Evolutionary conservation across 2,797 vertebrate genomes (phyloP).

Genomic region (Cynodonichthys magdalenae): DNA sequence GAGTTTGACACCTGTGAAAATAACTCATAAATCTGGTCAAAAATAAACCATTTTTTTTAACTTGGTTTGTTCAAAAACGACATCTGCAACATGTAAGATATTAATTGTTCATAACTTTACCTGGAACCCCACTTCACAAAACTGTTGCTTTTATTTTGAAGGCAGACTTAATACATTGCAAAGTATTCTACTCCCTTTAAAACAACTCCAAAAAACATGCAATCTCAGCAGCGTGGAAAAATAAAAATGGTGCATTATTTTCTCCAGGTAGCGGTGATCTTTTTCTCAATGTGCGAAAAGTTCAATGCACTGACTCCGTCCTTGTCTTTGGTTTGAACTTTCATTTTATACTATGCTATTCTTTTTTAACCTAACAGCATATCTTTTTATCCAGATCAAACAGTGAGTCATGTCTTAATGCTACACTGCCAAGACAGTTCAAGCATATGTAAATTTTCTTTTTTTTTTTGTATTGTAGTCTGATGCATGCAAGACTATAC

Average conservation of each 20-base stretch:
- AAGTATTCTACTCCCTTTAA: conserved; percentile 5
- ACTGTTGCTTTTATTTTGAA: too few relatives aligned
- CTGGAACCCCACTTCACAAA: too few relatives aligned
- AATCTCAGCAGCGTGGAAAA: conserved; percentile 9
- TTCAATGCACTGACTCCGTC: conserved; percentile 1
- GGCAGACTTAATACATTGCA: too few relatives aligned
- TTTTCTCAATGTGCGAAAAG: not conserved
- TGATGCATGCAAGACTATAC: conserved; percentile 82
- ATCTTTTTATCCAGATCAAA: conserved; percentile 33
- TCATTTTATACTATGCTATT: not conserved
- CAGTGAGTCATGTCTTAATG: conserved; percentile 42
- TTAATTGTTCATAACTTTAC: too few relatives aligned
- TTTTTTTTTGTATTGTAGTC: conserved; percentile 50
- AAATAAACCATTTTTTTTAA: too few relatives aligned
- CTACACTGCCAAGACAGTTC: conserved; percentile 65
- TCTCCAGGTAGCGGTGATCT: conserved; percentile 20
- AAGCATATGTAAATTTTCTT: conserved; percentile 50
- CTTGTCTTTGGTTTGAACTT: not conserved
- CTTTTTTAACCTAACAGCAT: not conserved
- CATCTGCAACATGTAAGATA: too few relatives aligned
- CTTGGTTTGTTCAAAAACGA: too few relatives aligned
- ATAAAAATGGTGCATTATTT: not conserved
- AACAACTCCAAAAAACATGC: not conserved
- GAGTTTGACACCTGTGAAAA: too few relatives aligned
- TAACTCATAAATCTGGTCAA: too few relatives aligned